Percentiles rank a stretch among this genome's conserved stretches.
Evolutionary conservation across 2,888 invertebrate species (phyloP).

Genomic region (Trimorus sp.): DNA sequence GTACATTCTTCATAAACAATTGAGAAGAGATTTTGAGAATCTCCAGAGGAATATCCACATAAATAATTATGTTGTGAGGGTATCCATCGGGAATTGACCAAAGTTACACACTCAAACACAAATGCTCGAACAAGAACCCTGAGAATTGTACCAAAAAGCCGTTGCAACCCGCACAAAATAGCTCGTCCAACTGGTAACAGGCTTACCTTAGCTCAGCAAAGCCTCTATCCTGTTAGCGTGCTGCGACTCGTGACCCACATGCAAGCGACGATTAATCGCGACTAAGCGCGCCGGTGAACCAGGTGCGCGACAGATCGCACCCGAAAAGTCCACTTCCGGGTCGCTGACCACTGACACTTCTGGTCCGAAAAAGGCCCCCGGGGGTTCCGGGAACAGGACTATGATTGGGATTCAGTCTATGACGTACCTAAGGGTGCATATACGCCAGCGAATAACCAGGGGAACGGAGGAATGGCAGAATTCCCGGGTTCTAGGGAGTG

Average conservation of each 20-base stretch:
- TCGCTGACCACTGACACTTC: neutral
- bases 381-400: slow-evolving; percentile 3
- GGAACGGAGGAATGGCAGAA: neutral
- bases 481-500: neutral
- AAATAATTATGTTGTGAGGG: no score
- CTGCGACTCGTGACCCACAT: slow-evolving; percentile 81
- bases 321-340: neutral
- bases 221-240: slow-evolving; percentile 79
- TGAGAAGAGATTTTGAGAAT: no score
- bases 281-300: slow-evolving; percentile 67
- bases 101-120: no score
- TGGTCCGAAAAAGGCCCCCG: neutral
- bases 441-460: slow-evolving; percentile 65
- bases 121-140: no score
- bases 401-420: slow-evolving; percentile 26
- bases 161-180: slow-evolving; percentile 16
- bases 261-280: slow-evolving; percentile 76
- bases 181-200: slow-evolving; percentile 72
- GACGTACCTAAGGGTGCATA: slow-evolving; percentile 69
- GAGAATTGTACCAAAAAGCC: no score
- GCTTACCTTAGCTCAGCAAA: slow-evolving; percentile 79
- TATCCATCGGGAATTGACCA: no score
- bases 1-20: no score
- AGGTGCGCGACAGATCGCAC: slow-evolving; percentile 45
- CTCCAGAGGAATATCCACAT: no score